phyloP scores from a whole-genome alignment of 2,113 vertebrate species.

The Barbus barbus region DNA sequence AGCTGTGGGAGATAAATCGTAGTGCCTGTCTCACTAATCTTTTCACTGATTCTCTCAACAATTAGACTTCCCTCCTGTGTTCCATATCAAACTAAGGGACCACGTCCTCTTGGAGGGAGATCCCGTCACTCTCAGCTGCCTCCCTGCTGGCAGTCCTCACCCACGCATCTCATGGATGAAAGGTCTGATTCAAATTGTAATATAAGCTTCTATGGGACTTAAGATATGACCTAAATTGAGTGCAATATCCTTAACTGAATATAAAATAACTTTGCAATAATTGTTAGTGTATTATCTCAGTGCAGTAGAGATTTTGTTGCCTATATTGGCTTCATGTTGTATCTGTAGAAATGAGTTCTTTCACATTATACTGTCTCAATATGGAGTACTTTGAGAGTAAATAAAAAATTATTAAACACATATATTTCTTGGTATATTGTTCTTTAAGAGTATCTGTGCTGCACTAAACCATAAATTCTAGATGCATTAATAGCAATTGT shows the following conservation, averaged over 20 bases:
- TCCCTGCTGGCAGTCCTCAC: conserved; percentile 90
- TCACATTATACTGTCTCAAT: neutral
- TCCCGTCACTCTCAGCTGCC: conserved; percentile 91
- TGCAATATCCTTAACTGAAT: neutral
- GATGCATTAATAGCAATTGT: conserved; percentile 1
- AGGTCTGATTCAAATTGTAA: conserved; percentile 72
- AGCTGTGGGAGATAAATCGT: neutral
- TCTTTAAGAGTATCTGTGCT: neutral
- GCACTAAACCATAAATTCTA: neutral
- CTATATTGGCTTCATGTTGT: neutral
- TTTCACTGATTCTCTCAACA: conserved; percentile 1
- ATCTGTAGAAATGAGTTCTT: neutral
- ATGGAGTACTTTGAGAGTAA: neutral
- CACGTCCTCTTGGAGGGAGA: conserved; percentile 94
- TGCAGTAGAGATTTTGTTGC: no score
- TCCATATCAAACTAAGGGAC: conserved; percentile 97
- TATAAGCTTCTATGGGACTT: neutral
- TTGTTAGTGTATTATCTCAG: neutral
- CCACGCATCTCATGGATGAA: conserved; percentile 92
- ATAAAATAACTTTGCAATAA: neutral
- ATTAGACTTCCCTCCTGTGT: conserved; percentile 93
- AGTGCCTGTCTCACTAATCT: conserved; percentile 24
- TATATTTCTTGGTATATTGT: neutral
- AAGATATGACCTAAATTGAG: conserved; percentile 7
- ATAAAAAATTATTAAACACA: neutral